Percentiles rank a stretch among this genome's conserved stretches.
These are phyloP conservation scores for Oreocharis arfaki DNA, from an alignment of 2,113 vertebrate species.

Conservation along the genomic window DNA sequence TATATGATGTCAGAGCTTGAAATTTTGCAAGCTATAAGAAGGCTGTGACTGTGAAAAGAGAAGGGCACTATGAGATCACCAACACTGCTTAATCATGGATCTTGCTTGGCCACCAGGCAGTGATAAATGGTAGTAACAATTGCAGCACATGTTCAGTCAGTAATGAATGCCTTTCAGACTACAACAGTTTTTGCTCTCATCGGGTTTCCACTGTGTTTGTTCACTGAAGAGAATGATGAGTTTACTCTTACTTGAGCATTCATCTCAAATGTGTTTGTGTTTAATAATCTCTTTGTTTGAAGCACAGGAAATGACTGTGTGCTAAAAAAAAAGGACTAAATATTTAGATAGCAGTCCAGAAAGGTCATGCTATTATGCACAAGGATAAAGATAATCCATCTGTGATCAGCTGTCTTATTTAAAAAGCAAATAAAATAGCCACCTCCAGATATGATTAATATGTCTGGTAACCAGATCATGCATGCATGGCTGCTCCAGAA, in stretches of 20 bases:
- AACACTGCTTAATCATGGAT: neutral
- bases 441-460: neutral
- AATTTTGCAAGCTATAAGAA: neutral
- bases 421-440: neutral
- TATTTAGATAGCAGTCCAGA: constrained; percentile 18
- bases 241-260: constrained; percentile 8
- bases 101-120: neutral
- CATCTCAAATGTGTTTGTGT: neutral
- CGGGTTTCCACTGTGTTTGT: neutral
- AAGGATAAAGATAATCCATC: constrained; percentile 13
- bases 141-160: neutral
- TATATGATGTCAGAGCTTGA: neutral
- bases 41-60: neutral
- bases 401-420: neutral
- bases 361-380: neutral
- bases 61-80: neutral
- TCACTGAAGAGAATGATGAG: constrained; percentile 11
- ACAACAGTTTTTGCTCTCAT: neutral
- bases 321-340: neutral
- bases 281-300: constrained; percentile 16
- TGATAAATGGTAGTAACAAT: neutral
- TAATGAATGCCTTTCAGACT: neutral
- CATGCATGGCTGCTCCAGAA: neutral
- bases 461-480: neutral
- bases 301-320: neutral